Percentiles rank a stretch among this genome's conserved stretches.
Conservation (phyloP, 2,888 invertebrate species). For the Cremastobaeus sp. region DNA sequence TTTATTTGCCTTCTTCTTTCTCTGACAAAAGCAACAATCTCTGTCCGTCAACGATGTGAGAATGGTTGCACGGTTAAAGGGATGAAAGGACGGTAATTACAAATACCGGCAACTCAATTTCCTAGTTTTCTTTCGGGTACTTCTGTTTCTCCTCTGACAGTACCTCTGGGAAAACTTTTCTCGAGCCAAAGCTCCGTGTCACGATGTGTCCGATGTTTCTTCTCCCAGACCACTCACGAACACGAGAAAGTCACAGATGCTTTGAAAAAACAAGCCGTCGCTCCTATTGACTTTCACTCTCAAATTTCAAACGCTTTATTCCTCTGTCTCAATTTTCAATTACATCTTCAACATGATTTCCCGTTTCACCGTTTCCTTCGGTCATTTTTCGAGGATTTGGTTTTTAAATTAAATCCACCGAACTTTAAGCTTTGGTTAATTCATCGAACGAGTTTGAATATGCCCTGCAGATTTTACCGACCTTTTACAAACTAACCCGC, state of each 20-base stretch:
- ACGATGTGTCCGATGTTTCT: slow-evolving; percentile 19
- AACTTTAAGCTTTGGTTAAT: too few species aligned
- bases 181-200: slow-evolving; percentile 13
- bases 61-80: slow-evolving; percentile 47
- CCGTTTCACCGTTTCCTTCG: too few species aligned
- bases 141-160: slow-evolving; percentile 44
- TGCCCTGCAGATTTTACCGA: too few species aligned
- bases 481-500: too few species aligned
- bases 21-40: slow-evolving; percentile 43
- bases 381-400: too few species aligned
- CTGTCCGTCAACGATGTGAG: slow-evolving; percentile 47
- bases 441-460: too few species aligned
- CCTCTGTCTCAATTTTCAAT: too few species aligned
- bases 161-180: slow-evolving; percentile 41
- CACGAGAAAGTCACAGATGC: slow-evolving; percentile 19
- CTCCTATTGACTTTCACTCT: slow-evolving; percentile 25
- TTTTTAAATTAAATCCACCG: too few species aligned
- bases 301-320: not conserved
- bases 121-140: slow-evolving; percentile 52
- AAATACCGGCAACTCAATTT: slow-evolving; percentile 67
- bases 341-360: too few species aligned
- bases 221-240: slow-evolving; percentile 30
- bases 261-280: slow-evolving; percentile 3
- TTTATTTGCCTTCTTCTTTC: slow-evolving; percentile 45
- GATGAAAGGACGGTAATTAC: slow-evolving; percentile 66